A percentile compares a stretch with the other conserved stretches of the same genome.
Conservation (phyloP, 2,797 vertebrate genomes). For the Poeciliopsis infans region DNA sequence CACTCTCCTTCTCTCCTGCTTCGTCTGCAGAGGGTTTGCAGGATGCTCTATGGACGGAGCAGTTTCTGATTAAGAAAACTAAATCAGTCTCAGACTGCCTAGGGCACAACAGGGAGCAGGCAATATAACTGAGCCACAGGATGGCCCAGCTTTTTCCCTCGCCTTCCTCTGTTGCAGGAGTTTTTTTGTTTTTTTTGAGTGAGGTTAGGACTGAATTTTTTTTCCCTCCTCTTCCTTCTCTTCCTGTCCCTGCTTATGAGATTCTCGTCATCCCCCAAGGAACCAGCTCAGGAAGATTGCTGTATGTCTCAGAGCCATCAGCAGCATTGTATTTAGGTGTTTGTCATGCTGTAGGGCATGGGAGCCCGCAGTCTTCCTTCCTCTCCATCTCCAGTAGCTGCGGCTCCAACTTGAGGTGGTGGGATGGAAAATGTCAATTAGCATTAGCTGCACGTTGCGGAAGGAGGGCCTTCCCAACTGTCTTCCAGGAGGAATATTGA, state of each 20-base stretch:
- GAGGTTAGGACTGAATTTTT: slow-evolving; percentile 39
- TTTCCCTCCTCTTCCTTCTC: slow-evolving; percentile 15
- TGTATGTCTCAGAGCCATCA: slow-evolving; percentile 42
- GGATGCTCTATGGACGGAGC: slow-evolving; percentile 41
- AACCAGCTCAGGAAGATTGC: slow-evolving; percentile 39
- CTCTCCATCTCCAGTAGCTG: slow-evolving; percentile 35
- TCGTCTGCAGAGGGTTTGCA: slow-evolving; percentile 38
- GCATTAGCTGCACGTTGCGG: slow-evolving; percentile 16
- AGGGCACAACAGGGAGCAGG: slow-evolving; percentile 46
- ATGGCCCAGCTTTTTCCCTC: slow-evolving; percentile 67
- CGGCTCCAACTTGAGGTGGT: slow-evolving; percentile 27
- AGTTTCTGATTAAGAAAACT: slow-evolving; percentile 71
- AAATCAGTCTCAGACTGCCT: slow-evolving; percentile 55
- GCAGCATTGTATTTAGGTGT: slow-evolving; percentile 58
- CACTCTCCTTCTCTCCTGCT: slow-evolving; percentile 25
- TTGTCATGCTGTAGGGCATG: slow-evolving; percentile 56
- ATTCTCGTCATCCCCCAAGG: slow-evolving; percentile 44
- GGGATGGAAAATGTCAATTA: slow-evolving; percentile 55
- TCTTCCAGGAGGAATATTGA: slow-evolving; percentile 60
- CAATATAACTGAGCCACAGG: slow-evolving; percentile 54
- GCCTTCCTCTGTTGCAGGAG: slow-evolving; percentile 22
- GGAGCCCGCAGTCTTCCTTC: slow-evolving; percentile 53
- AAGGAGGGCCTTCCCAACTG: slow-evolving; percentile 24
- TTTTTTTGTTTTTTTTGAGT: slow-evolving; percentile 26
- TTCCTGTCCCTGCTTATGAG: slow-evolving; percentile 21